These are phyloP conservation scores for Ataeniobius toweri DNA, from an alignment of 2,797 vertebrate species.

Conservation along the genomic window DNA sequence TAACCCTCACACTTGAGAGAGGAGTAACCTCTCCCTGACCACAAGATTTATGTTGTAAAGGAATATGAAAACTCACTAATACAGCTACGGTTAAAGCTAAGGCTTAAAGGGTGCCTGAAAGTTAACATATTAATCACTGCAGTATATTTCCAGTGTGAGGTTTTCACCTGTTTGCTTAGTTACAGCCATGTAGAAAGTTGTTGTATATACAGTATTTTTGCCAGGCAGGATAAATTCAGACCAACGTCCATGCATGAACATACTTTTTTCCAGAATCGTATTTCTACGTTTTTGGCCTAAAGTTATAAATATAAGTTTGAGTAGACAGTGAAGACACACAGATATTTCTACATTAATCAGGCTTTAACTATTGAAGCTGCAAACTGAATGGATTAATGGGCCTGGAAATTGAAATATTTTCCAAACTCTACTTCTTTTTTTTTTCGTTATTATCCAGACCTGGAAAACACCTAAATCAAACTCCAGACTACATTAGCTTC, in stretches of 20 bases:
- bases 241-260: background rate
- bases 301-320: background rate
- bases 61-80: background rate
- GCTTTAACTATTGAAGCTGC: background rate
- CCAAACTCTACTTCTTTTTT: background rate
- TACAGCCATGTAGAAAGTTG: background rate
- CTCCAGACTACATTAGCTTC: background rate
- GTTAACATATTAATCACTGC: slow-evolving; percentile 1
- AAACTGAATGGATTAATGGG: background rate
- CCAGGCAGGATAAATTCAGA: background rate
- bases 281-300: background rate
- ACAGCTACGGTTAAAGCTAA: background rate
- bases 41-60: background rate
- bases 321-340: background rate
- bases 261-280: background rate
- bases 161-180: slow-evolving; percentile 4
- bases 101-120: background rate
- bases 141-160: background rate
- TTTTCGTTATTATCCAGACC: background rate
- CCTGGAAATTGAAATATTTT: background rate
- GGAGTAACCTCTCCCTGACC: background rate
- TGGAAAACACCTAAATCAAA: background rate
- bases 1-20: background rate
- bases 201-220: background rate
- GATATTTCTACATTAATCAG: too few relatives aligned